phyloP scores from a whole-genome alignment of 2,797 vertebrate species.

The Gallinago solitaria region DNA sequence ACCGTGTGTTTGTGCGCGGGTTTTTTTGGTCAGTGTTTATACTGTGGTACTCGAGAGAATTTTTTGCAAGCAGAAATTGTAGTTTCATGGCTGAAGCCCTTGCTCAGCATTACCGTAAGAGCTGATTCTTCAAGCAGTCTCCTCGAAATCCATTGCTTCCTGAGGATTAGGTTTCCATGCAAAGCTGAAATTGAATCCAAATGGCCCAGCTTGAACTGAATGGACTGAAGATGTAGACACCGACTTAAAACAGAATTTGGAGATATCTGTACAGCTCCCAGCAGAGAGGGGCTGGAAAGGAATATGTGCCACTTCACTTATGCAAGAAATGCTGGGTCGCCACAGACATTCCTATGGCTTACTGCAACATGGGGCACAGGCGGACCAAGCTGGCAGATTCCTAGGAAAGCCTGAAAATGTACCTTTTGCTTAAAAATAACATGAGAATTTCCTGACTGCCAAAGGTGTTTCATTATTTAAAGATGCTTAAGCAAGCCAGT shows the following conservation, averaged over 20 bases:
- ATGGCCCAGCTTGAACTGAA: not conserved
- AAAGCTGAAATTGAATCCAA: conserved; percentile 16
- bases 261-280: not conserved
- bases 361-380: not conserved
- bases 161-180: not conserved
- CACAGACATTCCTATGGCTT: not conserved
- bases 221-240: not conserved
- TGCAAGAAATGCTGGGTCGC: not conserved
- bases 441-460: not conserved
- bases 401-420: not conserved
- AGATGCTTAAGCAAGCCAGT: not conserved
- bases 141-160: not conserved
- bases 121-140: not conserved
- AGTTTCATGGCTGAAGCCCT: not conserved
- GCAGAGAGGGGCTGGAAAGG: not conserved
- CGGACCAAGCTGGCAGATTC: not conserved
- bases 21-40: not conserved
- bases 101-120: not conserved
- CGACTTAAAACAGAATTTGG: not conserved
- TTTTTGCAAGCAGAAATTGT: not conserved
- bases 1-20: fast-evolving
- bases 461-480: not conserved
- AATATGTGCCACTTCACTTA: not conserved
- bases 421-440: not conserved
- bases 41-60: not conserved